These are phyloP conservation scores for Drosophila meridiana DNA, from an alignment of 2,888 invertebrate species.

Conservation along the genomic window DNA sequence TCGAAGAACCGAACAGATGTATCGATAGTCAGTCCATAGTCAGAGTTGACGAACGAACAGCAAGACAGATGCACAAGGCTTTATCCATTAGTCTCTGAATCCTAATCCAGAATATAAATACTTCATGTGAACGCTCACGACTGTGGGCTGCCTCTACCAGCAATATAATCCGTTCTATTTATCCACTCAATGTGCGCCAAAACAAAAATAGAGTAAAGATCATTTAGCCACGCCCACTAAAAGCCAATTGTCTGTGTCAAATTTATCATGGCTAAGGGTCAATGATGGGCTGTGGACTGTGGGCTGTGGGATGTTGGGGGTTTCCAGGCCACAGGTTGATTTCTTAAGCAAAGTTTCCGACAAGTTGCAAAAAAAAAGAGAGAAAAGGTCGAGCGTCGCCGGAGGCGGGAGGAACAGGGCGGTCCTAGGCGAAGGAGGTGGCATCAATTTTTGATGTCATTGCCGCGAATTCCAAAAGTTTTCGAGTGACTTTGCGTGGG, in stretches of 20 bases:
- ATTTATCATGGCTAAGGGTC: conserved; percentile 11
- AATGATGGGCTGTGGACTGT: not conserved
- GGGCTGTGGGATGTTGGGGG: not conserved
- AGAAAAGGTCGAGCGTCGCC: conserved; percentile 52
- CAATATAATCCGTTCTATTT: not conserved
- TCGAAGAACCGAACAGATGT: not conserved
- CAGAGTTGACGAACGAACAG: not conserved
- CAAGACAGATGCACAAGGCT: not conserved
- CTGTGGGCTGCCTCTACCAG: not conserved
- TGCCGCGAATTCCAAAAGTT: conserved; percentile 51
- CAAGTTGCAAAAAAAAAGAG: conserved; percentile 35
- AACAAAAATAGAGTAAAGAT: conserved; percentile 9
- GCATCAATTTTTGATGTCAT: conserved; percentile 69
- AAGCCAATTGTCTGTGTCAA: conserved; percentile 7
- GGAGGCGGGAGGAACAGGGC: not conserved
- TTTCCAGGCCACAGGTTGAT: conserved; percentile 7
- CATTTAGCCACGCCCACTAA: conserved; percentile 8
- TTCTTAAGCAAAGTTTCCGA: conserved; percentile 45
- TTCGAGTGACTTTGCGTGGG: conserved; percentile 52
- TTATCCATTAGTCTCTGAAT: not conserved
- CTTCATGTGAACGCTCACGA: not conserved
- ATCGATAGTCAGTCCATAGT: too few species aligned
- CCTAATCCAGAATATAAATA: not conserved
- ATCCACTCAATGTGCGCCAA: not conserved
- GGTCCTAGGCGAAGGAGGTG: not conserved